Conservation (phyloP, 2,888 invertebrate genomes). For the Lycia hirtaria region DNA sequence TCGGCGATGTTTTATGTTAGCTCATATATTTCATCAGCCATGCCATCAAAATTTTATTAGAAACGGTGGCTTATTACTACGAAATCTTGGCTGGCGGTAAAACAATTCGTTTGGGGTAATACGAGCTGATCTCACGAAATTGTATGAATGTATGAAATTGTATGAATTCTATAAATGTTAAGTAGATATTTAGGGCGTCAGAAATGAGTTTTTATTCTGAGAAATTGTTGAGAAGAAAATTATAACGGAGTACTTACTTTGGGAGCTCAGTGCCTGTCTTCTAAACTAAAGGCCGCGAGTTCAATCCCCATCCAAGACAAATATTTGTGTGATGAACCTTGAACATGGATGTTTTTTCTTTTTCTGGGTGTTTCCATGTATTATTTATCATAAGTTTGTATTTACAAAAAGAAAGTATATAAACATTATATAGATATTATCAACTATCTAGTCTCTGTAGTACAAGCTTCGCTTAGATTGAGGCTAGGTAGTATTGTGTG, state of each 20-base stretch:
- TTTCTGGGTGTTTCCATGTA: too few species aligned
- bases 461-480: too few species aligned
- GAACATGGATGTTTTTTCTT: too few species aligned
- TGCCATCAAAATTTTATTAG: slow-evolving; percentile 69
- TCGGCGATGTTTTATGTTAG: slow-evolving; percentile 63
- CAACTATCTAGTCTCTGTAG: too few species aligned
- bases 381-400: too few species aligned
- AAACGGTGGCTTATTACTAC: slow-evolving; percentile 46
- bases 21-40: slow-evolving; percentile 56
- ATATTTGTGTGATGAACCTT: too few species aligned
- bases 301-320: too few species aligned
- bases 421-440: too few species aligned
- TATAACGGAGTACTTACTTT: neutral
- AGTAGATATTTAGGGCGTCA: slow-evolving; percentile 9
- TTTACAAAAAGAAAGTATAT: too few species aligned
- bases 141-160: slow-evolving; percentile 18
- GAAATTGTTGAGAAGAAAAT: neutral
- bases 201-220: neutral
- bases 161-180: slow-evolving; percentile 16
- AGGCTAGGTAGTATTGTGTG: too few species aligned
- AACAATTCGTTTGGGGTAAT: slow-evolving; percentile 33
- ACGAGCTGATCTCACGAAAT: slow-evolving; percentile 21
- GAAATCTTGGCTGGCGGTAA: slow-evolving; percentile 34
- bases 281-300: too few species aligned
- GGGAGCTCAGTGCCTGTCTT: too few species aligned